Evolutionary conservation across 1,140 invertebrate species (phyloP).

Genomic region (Pollicipes pollicipes): DNA sequence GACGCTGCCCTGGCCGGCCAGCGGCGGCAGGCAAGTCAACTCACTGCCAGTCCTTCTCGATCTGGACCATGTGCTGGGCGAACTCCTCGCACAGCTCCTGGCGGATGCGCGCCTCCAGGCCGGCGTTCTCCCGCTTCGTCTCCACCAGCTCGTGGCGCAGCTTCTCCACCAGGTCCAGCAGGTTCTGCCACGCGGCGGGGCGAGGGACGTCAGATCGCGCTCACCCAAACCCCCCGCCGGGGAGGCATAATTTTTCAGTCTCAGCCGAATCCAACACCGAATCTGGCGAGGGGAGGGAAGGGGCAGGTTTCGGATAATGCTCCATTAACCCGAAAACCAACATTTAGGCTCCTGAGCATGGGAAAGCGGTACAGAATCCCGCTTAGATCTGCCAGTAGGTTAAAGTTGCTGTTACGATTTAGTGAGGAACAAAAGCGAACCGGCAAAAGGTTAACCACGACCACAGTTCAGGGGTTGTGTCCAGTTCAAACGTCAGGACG

Average conservation of each 20-base stretch:
- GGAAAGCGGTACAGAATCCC: too few species aligned
- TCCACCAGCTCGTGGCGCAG: slow-evolving; percentile 15
- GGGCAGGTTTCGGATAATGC: background rate
- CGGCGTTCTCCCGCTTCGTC: slow-evolving; percentile 17
- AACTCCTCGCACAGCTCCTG: slow-evolving; percentile 19
- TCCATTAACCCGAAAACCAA: background rate
- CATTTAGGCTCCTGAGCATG: too few species aligned
- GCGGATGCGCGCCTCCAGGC: slow-evolving; percentile 16
- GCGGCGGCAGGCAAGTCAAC: background rate
- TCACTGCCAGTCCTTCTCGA: slow-evolving; percentile 18
- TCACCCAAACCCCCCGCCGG: slow-evolving; percentile 2
- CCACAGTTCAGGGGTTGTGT: too few species aligned
- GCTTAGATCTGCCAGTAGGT: too few species aligned
- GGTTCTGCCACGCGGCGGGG: slow-evolving; percentile 9
- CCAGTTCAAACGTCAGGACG: too few species aligned
- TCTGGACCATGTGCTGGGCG: slow-evolving; percentile 17
- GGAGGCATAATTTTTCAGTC: background rate
- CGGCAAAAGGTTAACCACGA: too few species aligned
- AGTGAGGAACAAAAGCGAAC: too few species aligned
- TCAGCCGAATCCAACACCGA: background rate
- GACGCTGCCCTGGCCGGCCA: background rate
- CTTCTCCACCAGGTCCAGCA: slow-evolving; percentile 15
- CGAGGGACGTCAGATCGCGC: slow-evolving; percentile 5
- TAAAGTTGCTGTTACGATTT: too few species aligned
- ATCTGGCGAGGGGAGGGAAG: background rate